phyloP scores from a whole-genome alignment of 2,797 vertebrate genomes.

The Helostoma temminkii region DNA sequence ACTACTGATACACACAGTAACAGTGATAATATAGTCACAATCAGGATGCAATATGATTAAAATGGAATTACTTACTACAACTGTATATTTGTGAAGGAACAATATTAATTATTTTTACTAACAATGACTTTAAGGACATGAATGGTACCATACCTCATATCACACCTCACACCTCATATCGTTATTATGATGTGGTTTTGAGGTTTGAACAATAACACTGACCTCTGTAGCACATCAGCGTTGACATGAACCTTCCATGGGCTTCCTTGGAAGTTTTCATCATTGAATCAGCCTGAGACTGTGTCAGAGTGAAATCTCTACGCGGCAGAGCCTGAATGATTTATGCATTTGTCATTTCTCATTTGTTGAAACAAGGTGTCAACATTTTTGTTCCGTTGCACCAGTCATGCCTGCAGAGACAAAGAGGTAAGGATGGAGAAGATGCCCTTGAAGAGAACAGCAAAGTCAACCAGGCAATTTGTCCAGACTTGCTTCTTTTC shows the following conservation, averaged over 20 bases:
- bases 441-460: conserved; percentile 77
- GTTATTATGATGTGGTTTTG: neutral
- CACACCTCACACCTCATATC: too few species aligned
- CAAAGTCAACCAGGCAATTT: conserved; percentile 74
- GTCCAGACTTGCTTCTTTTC: conserved; percentile 19
- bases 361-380: conserved; percentile 86
- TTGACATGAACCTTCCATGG: conserved; percentile 39
- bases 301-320: conserved; percentile 76
- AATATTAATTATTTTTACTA: too few species aligned
- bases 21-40: conserved; percentile 16
- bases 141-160: too few species aligned
- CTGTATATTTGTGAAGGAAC: too few species aligned
- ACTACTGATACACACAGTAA: conserved; percentile 52
- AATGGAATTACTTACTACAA: conserved; percentile 31
- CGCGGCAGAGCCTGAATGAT: conserved; percentile 82
- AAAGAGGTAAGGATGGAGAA: conserved; percentile 60
- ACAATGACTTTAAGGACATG: too few species aligned
- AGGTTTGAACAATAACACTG: conserved; percentile 12
- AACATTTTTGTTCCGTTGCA: conserved; percentile 74
- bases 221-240: conserved; percentile 46
- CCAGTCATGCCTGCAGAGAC: conserved; percentile 71
- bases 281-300: conserved; percentile 63
- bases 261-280: conserved; percentile 62
- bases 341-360: conserved; percentile 86
- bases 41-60: conserved; percentile 26